Percentiles rank a stretch among this genome's conserved stretches.
Conservation (phyloP, 1,140 invertebrate genomes). For the Stegodyphus mimosarum region DNA sequence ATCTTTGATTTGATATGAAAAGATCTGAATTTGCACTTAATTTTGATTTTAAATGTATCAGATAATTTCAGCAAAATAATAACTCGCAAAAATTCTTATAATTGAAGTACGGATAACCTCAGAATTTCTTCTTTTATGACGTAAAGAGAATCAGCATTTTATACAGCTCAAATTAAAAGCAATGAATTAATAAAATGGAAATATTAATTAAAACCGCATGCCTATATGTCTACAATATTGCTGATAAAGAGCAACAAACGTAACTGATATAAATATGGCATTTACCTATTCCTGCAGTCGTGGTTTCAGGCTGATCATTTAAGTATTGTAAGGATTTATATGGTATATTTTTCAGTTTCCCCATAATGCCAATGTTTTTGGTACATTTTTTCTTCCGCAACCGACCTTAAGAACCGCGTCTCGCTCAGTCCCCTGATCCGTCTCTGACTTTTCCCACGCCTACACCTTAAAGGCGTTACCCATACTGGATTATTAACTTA, state of each 20-base stretch:
- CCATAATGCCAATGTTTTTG: conserved; percentile 18
- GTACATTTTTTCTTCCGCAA: not conserved
- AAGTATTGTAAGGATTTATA: conserved; percentile 41
- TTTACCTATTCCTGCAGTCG: not conserved
- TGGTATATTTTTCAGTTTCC: conserved; percentile 30
- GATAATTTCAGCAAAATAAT: no score
- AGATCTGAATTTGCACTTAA: no score
- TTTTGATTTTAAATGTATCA: no score
- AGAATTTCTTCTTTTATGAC: no score
- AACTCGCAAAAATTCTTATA: no score
- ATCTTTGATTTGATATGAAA: no score
- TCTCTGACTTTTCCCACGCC: not conserved
- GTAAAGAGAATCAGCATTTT: not conserved
- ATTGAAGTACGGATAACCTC: no score
- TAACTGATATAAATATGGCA: not conserved
- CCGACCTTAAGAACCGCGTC: not conserved
- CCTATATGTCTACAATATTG: not conserved
- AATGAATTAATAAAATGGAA: not conserved
- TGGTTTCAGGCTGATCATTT: conserved; percentile 20
- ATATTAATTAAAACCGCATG: not conserved
- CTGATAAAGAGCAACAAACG: not conserved
- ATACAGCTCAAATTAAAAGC: not conserved
- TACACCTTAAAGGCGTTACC: not conserved
- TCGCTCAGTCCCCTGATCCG: not conserved
- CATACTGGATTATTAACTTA: not conserved